phyloP scores from a whole-genome alignment of 2,113 vertebrate genomes.

The Lynx canadensis region DNA sequence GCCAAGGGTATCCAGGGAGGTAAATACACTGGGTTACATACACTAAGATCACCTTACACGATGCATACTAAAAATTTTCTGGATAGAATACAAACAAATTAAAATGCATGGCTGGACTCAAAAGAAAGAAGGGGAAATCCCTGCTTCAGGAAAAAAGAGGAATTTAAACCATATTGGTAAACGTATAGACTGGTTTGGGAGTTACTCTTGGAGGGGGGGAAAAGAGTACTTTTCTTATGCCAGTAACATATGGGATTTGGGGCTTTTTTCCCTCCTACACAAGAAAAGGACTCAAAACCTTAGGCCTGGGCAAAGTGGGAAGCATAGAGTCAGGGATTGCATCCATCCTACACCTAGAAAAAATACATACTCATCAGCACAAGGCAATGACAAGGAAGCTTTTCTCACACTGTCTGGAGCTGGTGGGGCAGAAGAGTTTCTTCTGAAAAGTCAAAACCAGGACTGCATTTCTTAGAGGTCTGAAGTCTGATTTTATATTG shows the following conservation, averaged over 20 bases:
- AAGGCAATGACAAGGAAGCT: background rate
- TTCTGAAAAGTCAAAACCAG: background rate
- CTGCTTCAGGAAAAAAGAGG: background rate
- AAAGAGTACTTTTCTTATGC: background rate
- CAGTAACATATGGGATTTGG: background rate
- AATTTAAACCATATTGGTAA: background rate
- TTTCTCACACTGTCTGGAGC: background rate
- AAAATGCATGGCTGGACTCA: background rate
- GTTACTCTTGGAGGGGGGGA: background rate
- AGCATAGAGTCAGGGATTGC: background rate
- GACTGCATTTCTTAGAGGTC: background rate
- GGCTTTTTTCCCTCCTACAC: background rate
- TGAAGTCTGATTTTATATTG: constrained; percentile 16
- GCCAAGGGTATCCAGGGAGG: background rate
- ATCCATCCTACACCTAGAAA: background rate
- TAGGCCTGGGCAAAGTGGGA: background rate
- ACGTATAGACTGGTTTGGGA: background rate
- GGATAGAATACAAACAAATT: background rate
- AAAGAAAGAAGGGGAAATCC: background rate
- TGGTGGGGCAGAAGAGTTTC: background rate
- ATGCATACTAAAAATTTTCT: background rate
- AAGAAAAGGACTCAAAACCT: background rate
- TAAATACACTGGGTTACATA: background rate
- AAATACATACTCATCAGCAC: background rate
- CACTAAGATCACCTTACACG: background rate